phyloP scores from a whole-genome alignment of 1,140 invertebrate genomes.

The Macrotrachela quadricornifera region DNA sequence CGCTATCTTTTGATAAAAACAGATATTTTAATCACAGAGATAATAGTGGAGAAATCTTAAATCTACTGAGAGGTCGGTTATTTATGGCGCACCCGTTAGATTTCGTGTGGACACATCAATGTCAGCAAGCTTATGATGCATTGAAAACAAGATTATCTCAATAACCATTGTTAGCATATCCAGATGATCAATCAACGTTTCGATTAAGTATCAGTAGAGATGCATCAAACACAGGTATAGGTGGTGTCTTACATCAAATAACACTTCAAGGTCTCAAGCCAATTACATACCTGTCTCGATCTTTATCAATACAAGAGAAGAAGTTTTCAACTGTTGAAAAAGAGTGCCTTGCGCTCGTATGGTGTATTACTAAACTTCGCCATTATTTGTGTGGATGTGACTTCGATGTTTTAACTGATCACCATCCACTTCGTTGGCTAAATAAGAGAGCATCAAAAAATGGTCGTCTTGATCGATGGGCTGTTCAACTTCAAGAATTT shows the following conservation, averaged over 20 bases:
- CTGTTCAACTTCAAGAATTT: conserved; percentile 31
- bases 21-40: too few relatives aligned
- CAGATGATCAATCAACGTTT: conserved; percentile 10
- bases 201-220: conserved; percentile 12
- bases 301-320: conserved; percentile 4
- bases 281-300: conserved; percentile 5
- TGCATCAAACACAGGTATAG: conserved; percentile 10
- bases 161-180: conserved; percentile 9
- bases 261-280: conserved; percentile 10
- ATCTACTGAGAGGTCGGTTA: too few relatives aligned
- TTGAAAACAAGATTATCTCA: conserved; percentile 10
- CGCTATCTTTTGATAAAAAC: too few relatives aligned
- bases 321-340: conserved; percentile 14
- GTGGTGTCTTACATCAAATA: conserved; percentile 12
- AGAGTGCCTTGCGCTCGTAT: conserved; percentile 15
- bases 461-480: conserved; percentile 25
- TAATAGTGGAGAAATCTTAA: too few relatives aligned
- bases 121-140: conserved; percentile 9
- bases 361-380: conserved; percentile 12
- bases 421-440: too few relatives aligned
- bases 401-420: too few relatives aligned
- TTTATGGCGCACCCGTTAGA: too few relatives aligned
- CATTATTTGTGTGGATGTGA: conserved; percentile 13
- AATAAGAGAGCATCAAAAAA: background rate
- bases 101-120: background rate